Conservation (phyloP, 2,113 vertebrate species). For the Tachysurus fulvidraco region DNA sequence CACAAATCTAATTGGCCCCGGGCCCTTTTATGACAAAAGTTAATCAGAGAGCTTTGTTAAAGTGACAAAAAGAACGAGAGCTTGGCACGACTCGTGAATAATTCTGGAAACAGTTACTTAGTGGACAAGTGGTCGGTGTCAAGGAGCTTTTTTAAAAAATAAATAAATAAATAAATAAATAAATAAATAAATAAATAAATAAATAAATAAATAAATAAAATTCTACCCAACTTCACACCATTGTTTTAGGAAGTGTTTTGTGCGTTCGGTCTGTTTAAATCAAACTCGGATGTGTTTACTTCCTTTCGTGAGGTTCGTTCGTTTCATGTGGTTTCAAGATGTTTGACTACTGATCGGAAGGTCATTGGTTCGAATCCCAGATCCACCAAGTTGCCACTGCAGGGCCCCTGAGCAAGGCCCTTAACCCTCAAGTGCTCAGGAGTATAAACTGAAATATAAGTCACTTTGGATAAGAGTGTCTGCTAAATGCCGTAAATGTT, state of each 20-base stretch:
- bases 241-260: neutral
- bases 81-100: constrained; percentile 56
- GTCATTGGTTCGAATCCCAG: no score
- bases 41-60: constrained; percentile 72
- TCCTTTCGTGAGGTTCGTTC: neutral
- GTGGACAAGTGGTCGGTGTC: constrained; percentile 50
- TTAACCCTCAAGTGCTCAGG: no score
- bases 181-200: no score
- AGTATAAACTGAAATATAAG: no score
- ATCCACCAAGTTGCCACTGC: no score
- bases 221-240: neutral
- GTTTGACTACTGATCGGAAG: no score
- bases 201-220: no score
- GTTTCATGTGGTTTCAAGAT: no score
- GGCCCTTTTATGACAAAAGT: constrained; percentile 69
- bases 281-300: neutral
- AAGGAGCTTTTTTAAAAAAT: constrained; percentile 19
- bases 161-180: no score
- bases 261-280: neutral
- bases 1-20: constrained; percentile 67
- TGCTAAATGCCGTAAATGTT: no score
- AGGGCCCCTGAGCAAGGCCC: no score
- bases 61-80: constrained; percentile 67
- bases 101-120: constrained; percentile 61
- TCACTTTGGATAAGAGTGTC: no score